These are phyloP conservation scores for Brassicogethes aeneus DNA, from an alignment of 2,888 invertebrate species.

Conservation along the genomic window DNA sequence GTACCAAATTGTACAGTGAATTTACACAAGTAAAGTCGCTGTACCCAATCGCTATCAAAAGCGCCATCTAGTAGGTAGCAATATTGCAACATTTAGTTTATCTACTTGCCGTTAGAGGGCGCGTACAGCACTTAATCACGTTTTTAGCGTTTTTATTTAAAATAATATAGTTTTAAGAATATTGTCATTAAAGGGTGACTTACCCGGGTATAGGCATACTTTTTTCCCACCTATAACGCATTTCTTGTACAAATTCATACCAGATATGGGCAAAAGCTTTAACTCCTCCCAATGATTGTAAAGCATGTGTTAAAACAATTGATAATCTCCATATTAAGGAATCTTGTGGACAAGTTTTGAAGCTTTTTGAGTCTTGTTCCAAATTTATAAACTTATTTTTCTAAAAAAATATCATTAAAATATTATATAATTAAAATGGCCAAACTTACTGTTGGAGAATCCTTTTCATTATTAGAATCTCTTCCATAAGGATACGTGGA, in stretches of 20 bases:
- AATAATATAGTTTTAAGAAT: too few species aligned
- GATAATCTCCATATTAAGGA: slow-evolving; percentile 77
- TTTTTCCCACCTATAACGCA: slow-evolving; percentile 85
- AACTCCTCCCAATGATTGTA: slow-evolving; percentile 66
- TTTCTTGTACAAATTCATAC: slow-evolving; percentile 87
- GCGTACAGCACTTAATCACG: too few species aligned
- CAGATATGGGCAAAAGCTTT: slow-evolving; percentile 79
- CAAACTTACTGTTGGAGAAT: slow-evolving; percentile 18
- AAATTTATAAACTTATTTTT: slow-evolving; percentile 16
- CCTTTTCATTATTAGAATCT: slow-evolving; percentile 6
- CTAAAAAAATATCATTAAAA: background rate
- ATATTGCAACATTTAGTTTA: too few species aligned
- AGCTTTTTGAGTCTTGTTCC: slow-evolving; percentile 30
- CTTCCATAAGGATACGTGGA: slow-evolving; percentile 47
- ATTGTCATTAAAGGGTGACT: too few species aligned
- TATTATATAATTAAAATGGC: background rate
- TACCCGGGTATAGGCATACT: slow-evolving; percentile 72
- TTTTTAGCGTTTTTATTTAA: too few species aligned
- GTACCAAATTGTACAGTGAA: too few species aligned
- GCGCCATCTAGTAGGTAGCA: too few species aligned
- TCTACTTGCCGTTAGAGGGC: too few species aligned
- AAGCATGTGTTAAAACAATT: slow-evolving; percentile 61
- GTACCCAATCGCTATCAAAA: too few species aligned
- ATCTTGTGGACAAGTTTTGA: slow-evolving; percentile 66
- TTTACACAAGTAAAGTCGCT: too few species aligned